Evolutionary conservation across 2,888 invertebrate species (phyloP).

Genomic region (Trachelus tabidus): DNA sequence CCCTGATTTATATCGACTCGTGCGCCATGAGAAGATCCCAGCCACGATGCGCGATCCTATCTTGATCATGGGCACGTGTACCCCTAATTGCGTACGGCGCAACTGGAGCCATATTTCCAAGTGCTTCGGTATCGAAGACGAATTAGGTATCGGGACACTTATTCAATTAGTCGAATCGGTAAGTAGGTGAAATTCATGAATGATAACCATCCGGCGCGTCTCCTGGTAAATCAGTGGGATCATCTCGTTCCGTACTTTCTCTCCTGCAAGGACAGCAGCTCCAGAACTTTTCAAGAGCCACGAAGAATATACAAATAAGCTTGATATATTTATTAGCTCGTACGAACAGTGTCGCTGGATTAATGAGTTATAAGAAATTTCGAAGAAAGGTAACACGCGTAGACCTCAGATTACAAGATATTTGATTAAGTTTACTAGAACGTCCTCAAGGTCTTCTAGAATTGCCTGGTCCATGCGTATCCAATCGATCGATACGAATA

Average conservation of each 20-base stretch:
- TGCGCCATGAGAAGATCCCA: constrained; percentile 19
- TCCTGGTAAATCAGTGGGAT: background rate
- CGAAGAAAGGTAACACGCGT: background rate
- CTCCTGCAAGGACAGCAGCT: background rate
- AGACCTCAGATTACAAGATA: background rate
- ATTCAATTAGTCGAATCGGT: constrained; percentile 2
- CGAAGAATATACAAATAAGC: background rate
- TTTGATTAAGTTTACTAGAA: background rate
- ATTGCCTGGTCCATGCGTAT: background rate
- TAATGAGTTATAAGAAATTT: background rate
- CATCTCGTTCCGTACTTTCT: background rate
- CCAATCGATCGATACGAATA: background rate
- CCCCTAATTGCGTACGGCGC: constrained; percentile 1
- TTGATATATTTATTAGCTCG: background rate
- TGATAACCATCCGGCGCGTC: background rate
- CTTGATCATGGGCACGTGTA: constrained; percentile 12
- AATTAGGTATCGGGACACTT: constrained; percentile 1
- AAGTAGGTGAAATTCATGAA: constrained; percentile 3
- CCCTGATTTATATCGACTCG: constrained; percentile 21
- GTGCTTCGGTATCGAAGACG: background rate
- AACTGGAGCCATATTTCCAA: background rate
- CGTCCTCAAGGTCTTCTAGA: background rate
- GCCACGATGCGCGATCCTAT: constrained; percentile 11
- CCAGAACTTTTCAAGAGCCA: background rate
- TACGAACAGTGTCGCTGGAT: background rate